Evolutionary conservation across 2,888 invertebrate genomes (phyloP).

Genomic region (Pseudococcus longispinus): DNA sequence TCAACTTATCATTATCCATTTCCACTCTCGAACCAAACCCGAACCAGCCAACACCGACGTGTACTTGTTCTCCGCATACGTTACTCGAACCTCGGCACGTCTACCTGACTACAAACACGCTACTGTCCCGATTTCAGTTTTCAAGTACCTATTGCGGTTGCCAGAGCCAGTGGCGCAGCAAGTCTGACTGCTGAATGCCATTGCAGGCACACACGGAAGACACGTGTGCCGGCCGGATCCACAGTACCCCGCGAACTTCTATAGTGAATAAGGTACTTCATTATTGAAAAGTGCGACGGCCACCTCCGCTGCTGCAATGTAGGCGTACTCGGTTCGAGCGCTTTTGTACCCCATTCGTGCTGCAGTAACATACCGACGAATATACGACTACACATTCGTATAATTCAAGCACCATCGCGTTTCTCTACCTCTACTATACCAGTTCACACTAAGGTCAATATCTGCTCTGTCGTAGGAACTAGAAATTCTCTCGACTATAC

Average conservation of each 20-base stretch:
- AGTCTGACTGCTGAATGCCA: too few relatives aligned
- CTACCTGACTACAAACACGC: neutral
- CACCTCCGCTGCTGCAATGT: neutral
- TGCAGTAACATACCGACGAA: neutral
- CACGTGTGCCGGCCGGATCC: neutral
- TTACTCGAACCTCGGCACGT: neutral
- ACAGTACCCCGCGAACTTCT: neutral
- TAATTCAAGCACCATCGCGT: neutral
- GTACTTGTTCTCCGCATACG: neutral
- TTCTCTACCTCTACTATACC: neutral
- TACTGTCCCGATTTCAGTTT: neutral
- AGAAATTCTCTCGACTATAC: too few relatives aligned
- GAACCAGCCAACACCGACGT: neutral
- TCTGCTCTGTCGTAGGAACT: neutral
- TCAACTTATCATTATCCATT: slow-evolving; percentile 16
- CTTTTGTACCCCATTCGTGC: neutral
- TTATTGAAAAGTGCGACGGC: neutral
- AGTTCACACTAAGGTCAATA: neutral
- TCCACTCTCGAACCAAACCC: neutral
- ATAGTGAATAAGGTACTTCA: neutral
- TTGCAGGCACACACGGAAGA: neutral
- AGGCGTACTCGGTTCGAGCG: neutral
- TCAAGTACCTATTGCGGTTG: too few relatives aligned
- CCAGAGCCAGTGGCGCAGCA: too few relatives aligned
- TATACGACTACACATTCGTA: neutral